Base-by-base conservation (phyloP, 2,888 invertebrate genomes). In the Microplitis manilae region DNA sequence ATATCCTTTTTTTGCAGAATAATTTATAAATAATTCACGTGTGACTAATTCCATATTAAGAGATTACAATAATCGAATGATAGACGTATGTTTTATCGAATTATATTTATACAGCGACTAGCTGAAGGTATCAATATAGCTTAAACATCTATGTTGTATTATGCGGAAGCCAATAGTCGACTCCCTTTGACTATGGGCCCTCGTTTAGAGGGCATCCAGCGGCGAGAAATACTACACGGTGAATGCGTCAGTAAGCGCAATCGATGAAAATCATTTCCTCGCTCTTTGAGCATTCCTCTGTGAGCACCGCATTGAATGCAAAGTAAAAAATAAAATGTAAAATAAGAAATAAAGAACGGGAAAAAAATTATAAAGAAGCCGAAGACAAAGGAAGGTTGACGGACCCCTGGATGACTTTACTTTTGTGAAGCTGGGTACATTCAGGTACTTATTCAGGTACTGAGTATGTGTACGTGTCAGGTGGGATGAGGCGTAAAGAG, bases 211-310 rank as follows among this genome's bases (percentile, higher is more conserved):
- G 82, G 80, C 80, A 76, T 77, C 59, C 67, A 41, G 67, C 67
- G 67, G 59, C 6, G 67, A 73, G 67, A 67, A 67, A 73, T 72
- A 64, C 72, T 73, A 67, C 73, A 73, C 59, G 73, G 73, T 77
- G 75, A 80, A 81, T 81, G 82, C 81, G 81, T 83, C 84, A 80
- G 80, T 84, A 81, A 82, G 79, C 81, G 77, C 81, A 85, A 85
- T 86, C 87, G 86, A 87, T 87, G 85, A 77, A 84, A 87, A 86
- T 87, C 85, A 88, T 87, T 87, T 85, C 78, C 75, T 68, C 77
- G 77, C 76, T 79, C 78, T 82, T 81, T 82, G 80, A 80, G 79
- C 79, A 78, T 79, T 79, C 77, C 75, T 76, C 76, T 77, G 67
- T 75, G 61, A 68, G 65, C 76, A 60, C 59, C 68, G 20, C 50